These are phyloP conservation scores for Zaprionus lineosus DNA, from an alignment of 2,888 invertebrate genomes.

Conservation along the genomic window DNA sequence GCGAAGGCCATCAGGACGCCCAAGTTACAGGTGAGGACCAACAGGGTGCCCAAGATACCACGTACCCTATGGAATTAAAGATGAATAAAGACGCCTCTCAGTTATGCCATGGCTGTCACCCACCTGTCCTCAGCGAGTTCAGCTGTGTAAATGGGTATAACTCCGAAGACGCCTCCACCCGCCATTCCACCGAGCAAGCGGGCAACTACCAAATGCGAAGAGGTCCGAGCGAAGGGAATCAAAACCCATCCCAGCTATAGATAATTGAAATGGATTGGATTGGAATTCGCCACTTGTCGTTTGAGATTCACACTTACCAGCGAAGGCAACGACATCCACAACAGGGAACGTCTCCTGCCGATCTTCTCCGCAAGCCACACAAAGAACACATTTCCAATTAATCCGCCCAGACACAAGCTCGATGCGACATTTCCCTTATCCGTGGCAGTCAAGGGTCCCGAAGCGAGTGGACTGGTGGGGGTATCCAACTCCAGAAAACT, in stretches of 20 bases:
- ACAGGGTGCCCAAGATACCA: constrained; percentile 79
- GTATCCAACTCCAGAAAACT: constrained; percentile 78
- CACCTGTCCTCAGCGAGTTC: constrained; percentile 80
- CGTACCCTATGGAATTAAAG: constrained; percentile 69
- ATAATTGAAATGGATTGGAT: not conserved
- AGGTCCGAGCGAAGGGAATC: constrained; percentile 70
- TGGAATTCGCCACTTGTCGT: too few species aligned
- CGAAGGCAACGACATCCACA: constrained; percentile 73
- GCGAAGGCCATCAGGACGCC: constrained; percentile 79
- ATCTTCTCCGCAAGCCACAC: constrained; percentile 79
- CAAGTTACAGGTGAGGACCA: constrained; percentile 78
- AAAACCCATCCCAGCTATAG: constrained; percentile 76
- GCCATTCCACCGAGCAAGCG: constrained; percentile 77
- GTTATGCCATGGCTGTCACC: not conserved
- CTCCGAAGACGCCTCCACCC: constrained; percentile 74
- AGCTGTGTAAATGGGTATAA: constrained; percentile 79
- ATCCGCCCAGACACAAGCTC: constrained; percentile 78
- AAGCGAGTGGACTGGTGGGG: constrained; percentile 68
- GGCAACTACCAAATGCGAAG: constrained; percentile 64
- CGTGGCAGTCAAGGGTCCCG: constrained; percentile 72
- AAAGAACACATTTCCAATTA: constrained; percentile 77
- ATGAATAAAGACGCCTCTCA: not conserved
- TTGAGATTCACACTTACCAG: constrained; percentile 59
- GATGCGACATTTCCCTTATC: constrained; percentile 82
- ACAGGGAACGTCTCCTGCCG: constrained; percentile 73